Conservation (phyloP, 2,797 vertebrate species). For the Craterocephalus amniculus region DNA sequence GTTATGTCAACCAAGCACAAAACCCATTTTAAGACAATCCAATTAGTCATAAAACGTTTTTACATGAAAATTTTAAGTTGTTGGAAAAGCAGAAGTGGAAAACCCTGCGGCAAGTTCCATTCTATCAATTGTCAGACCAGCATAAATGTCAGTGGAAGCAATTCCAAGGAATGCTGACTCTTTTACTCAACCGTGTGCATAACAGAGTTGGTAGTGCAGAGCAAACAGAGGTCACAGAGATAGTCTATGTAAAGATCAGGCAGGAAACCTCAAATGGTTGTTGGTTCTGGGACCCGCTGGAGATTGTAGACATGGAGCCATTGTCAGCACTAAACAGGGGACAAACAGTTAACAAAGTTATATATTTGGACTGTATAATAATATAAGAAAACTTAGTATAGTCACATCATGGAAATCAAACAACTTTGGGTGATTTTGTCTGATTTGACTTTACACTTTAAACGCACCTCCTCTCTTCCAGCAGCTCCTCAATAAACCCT, state of each 20-base stretch:
- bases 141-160: slow-evolving; percentile 22
- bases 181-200: slow-evolving; percentile 21
- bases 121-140: slow-evolving; percentile 4
- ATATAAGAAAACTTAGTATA: background rate
- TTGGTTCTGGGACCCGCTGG: slow-evolving; percentile 77
- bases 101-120: slow-evolving; percentile 8
- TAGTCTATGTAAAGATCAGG: slow-evolving; percentile 28
- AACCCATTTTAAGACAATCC: background rate
- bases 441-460: background rate
- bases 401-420: background rate
- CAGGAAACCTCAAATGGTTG: slow-evolving; percentile 78
- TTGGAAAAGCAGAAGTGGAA: slow-evolving; percentile 37
- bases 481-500: slow-evolving; percentile 97
- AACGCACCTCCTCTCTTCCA: slow-evolving; percentile 90
- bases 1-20: background rate
- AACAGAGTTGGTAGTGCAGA: background rate
- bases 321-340: slow-evolving; percentile 75
- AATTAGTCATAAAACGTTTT: background rate
- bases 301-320: slow-evolving; percentile 76
- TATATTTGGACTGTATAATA: slow-evolving; percentile 14
- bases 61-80: background rate
- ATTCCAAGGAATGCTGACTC: slow-evolving; percentile 22
- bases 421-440: background rate
- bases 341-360: slow-evolving; percentile 58
- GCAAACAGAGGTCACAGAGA: slow-evolving; percentile 13